phyloP scores from a whole-genome alignment of 2,797 vertebrate species.

The Lacerta viridis region DNA sequence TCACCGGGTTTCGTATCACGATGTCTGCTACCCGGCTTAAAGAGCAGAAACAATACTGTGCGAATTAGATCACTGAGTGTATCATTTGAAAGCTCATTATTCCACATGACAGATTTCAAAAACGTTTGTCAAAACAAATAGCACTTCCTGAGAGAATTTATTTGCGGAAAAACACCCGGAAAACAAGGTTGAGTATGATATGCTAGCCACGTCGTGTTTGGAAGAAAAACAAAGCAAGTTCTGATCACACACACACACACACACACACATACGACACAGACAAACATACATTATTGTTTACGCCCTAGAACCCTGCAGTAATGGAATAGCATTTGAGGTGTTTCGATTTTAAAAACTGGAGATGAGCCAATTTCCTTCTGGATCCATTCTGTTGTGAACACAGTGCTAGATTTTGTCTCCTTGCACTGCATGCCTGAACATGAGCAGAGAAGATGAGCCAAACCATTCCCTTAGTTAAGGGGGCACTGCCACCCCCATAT shows the following conservation, averaged over 20 bases:
- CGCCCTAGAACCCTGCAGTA: constrained; percentile 33
- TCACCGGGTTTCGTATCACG: constrained; percentile 49
- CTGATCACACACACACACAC: constrained; percentile 32
- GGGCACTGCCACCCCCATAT: too few relatives aligned
- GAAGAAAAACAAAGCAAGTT: constrained; percentile 45
- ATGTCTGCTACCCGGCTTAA: constrained; percentile 36
- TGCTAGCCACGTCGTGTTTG: constrained; percentile 49
- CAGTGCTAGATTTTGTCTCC: too few relatives aligned
- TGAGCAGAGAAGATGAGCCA: too few relatives aligned
- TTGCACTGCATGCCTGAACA: too few relatives aligned
- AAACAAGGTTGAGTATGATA: constrained; percentile 64
- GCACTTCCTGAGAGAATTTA: constrained; percentile 44
- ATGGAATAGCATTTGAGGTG: neutral
- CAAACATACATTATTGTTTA: constrained; percentile 27
- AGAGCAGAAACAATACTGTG: constrained; percentile 25
- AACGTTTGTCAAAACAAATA: constrained; percentile 55
- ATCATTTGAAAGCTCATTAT: constrained; percentile 53
- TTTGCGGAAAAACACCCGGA: constrained; percentile 18
- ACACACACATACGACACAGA: too few relatives aligned
- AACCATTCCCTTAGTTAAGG: too few relatives aligned
- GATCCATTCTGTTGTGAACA: neutral
- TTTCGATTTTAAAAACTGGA: neutral
- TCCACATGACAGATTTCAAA: constrained; percentile 63
- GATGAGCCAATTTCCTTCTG: neutral
- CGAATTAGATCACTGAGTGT: constrained; percentile 56